Percentiles rank a stretch among this genome's conserved stretches.
Evolutionary conservation across 1,140 invertebrate species (phyloP).

Genomic region (Sitophilus oryzae): DNA sequence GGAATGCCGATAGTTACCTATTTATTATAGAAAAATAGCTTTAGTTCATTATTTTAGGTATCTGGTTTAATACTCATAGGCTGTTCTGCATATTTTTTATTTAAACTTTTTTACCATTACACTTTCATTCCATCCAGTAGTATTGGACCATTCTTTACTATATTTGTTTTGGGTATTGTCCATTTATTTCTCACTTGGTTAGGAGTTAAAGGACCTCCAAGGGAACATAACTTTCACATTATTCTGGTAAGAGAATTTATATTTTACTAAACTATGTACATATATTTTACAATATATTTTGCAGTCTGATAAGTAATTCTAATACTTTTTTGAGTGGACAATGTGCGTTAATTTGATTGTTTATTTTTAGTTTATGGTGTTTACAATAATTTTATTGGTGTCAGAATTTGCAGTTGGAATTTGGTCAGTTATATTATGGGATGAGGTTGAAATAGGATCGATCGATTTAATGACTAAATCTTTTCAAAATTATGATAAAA

Average conservation of each 20-base stretch:
- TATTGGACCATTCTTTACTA: constrained; percentile 36
- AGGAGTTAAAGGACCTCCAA: constrained; percentile 38
- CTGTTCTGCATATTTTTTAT: constrained; percentile 31
- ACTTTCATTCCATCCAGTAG: constrained; percentile 36
- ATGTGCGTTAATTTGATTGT: constrained; percentile 4
- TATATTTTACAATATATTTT: too few species aligned
- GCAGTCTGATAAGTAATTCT: too few species aligned
- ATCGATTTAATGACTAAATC: constrained; percentile 34
- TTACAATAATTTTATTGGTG: constrained; percentile 33
- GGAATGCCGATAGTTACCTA: too few species aligned
- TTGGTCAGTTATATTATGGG: constrained; percentile 38
- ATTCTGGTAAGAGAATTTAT: constrained; percentile 29
- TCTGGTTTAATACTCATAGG: constrained; percentile 37
- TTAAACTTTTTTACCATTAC: constrained; percentile 38
- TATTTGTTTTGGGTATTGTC: constrained; percentile 34
- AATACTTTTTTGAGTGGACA: neutral
- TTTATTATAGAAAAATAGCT: neutral
- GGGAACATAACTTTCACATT: constrained; percentile 39
- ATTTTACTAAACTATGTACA: neutral
- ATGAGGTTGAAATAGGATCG: constrained; percentile 30
- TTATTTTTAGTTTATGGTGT: constrained; percentile 36
- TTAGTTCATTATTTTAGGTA: constrained; percentile 27
- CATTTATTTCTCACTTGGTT: constrained; percentile 40
- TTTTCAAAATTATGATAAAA: constrained; percentile 28
- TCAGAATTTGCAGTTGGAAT: constrained; percentile 35